phyloP scores from a whole-genome alignment of 1,140 invertebrate genomes.

The Globodera rostochiensis region DNA sequence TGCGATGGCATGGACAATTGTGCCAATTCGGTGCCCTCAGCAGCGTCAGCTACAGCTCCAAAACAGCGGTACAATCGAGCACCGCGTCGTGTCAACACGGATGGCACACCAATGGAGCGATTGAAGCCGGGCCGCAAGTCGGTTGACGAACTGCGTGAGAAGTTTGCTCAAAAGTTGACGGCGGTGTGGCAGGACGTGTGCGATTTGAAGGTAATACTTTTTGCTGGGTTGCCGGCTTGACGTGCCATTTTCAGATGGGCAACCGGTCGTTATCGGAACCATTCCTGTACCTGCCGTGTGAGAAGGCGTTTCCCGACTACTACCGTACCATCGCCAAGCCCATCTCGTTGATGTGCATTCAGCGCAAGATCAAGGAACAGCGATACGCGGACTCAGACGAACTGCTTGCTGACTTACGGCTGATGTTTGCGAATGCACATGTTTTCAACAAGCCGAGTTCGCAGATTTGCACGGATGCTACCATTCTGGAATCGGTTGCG shows the following conservation, averaged over 20 bases:
- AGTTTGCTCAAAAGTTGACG: constrained; percentile 48
- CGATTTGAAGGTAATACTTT: constrained; percentile 47
- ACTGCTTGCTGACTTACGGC: constrained; percentile 84
- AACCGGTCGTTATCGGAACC: constrained; percentile 83
- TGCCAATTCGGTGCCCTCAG: background rate
- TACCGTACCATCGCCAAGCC: constrained; percentile 96
- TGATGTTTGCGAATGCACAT: constrained; percentile 93
- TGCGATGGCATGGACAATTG: background rate
- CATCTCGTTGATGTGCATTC: constrained; percentile 93
- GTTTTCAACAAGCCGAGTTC: constrained; percentile 94
- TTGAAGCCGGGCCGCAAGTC: constrained; percentile 52
- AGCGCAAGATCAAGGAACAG: constrained; percentile 79
- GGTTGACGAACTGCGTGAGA: constrained; percentile 50
- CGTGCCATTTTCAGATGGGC: constrained; percentile 73
- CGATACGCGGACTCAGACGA: constrained; percentile 80
- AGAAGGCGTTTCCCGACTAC: constrained; percentile 90
- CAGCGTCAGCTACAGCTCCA: background rate
- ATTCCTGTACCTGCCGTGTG: constrained; percentile 94
- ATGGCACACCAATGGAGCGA: constrained; percentile 31
- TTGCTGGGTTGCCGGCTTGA: background rate
- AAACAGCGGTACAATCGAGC: constrained; percentile 17
- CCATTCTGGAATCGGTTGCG: constrained; percentile 41
- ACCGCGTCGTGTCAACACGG: constrained; percentile 10
- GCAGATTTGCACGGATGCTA: constrained; percentile 80
- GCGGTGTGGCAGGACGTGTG: constrained; percentile 50